These are phyloP conservation scores for Anisognathus igniventris DNA, from an alignment of 2,797 vertebrate species.

Conservation along the genomic window DNA sequence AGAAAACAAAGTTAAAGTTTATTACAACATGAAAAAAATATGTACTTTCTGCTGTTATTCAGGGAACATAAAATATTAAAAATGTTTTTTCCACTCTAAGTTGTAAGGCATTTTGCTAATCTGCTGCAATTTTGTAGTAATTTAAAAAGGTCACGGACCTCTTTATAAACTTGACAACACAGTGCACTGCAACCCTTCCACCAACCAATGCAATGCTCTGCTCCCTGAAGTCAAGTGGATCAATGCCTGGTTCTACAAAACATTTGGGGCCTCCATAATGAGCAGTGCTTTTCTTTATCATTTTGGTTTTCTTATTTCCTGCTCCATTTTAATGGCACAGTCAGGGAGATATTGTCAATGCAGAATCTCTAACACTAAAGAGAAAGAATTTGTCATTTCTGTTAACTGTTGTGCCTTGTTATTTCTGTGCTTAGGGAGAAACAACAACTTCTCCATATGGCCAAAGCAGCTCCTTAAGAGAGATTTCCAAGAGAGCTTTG, in stretches of 20 bases:
- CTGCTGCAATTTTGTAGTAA: background rate
- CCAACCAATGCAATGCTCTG: background rate
- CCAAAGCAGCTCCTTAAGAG: background rate
- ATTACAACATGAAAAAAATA: background rate
- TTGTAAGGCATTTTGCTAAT: constrained; percentile 1
- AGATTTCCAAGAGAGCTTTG: background rate
- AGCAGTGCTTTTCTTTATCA: background rate
- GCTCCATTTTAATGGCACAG: background rate
- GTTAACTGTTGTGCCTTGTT: background rate
- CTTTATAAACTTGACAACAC: background rate
- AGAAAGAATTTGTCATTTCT: background rate
- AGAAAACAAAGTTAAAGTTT: constrained; percentile 13
- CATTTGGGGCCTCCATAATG: background rate
- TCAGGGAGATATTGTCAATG: background rate
- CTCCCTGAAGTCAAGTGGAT: background rate
- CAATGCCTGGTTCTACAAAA: background rate
- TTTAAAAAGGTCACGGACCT: background rate
- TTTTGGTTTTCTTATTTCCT: background rate
- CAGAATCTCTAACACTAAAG: background rate
- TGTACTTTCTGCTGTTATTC: background rate
- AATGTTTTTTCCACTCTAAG: background rate
- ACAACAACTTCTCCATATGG: background rate
- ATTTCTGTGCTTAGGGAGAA: constrained; percentile 7
- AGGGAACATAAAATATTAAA: background rate
- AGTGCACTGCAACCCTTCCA: background rate